Base-by-base conservation (phyloP, 2,113 vertebrate species). In the Sinocyclocheilus anophthalmus region DNA sequence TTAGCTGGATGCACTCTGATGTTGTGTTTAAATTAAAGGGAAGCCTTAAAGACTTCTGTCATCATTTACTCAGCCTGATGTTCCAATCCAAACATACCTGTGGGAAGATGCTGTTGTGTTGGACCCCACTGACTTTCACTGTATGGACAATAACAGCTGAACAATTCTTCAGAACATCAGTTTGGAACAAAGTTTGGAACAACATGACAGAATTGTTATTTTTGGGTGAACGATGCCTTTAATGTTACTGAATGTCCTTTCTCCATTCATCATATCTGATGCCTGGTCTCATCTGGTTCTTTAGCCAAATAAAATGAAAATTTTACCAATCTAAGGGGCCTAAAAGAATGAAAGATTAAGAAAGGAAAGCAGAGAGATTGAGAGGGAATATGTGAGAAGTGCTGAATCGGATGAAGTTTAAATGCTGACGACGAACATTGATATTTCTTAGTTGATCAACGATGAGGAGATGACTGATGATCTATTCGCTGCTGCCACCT, bases 401-500 rank as follows among this genome's bases (percentile, higher is more conserved):
- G 91, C 89, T 85, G 91, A 93, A 90, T 91, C 91, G 91, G 90
- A 86, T 87, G 90, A 86, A 87, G 91, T 91, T 84, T 76, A 86
- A 89, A 76, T 84, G 91, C 91, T 89, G 90, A 90, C 42, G 0
- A 67, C 59, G 42, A 45, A 30, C 86, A 89, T 86, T 87, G 87
- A 89, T 88, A 83, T 85, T 69, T 80, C 42, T 24, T 59, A 50
- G 16, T 72, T 22, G 18, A 53, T 79, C 85, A 69, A 69, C 50
- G 77, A 84, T 82, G 78, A 75, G 39, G 5, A 70, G 57, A 30
- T 77, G 70, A 87, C 13, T 72, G 88, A 92, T 91, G 79, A 84
- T 88, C 85, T 91, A 90, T 92, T 61, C 22, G 86, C 84, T 92
- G 91, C 91, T 91, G 94, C 94, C 93, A 76, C 92, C 94, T 90